These are phyloP conservation scores for Monopis laevigella DNA, from an alignment of 2,888 invertebrate species.

Conservation along the genomic window DNA sequence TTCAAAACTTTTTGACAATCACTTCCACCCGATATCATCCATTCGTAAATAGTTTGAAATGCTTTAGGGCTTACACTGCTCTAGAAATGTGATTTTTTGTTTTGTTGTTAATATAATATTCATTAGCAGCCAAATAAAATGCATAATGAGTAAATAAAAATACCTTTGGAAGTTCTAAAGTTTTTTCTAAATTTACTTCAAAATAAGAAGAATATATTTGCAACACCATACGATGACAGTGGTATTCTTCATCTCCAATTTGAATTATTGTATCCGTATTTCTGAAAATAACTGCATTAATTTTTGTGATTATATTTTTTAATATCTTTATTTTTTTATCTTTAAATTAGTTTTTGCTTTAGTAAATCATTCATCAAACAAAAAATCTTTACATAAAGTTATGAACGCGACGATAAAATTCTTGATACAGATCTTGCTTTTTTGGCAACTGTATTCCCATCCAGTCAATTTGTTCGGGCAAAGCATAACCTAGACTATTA, in stretches of 20 bases:
- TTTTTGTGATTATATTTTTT: not conserved
- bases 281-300: slow-evolving; percentile 36
- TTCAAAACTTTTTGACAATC: slow-evolving; percentile 72
- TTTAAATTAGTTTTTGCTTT: too few relatives aligned
- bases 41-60: slow-evolving; percentile 79
- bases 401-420: slow-evolving; percentile 71
- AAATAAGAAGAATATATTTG: slow-evolving; percentile 76
- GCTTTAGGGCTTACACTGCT: slow-evolving; percentile 62
- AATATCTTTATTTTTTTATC: not conserved
- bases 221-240: slow-evolving; percentile 74
- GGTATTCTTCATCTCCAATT: slow-evolving; percentile 72
- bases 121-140: not conserved
- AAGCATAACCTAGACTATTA: slow-evolving; percentile 65
- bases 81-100: too few relatives aligned
- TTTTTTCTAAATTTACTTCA: slow-evolving; percentile 45
- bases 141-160: slow-evolving; percentile 21
- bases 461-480: slow-evolving; percentile 70
- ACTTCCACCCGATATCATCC: slow-evolving; percentile 76
- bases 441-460: slow-evolving; percentile 69
- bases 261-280: slow-evolving; percentile 74
- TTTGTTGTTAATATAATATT: too few relatives aligned
- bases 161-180: slow-evolving; percentile 45
- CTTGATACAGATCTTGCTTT: slow-evolving; percentile 73
- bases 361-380: too few relatives aligned
- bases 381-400: slow-evolving; percentile 73